These are phyloP conservation scores for Hydrolagus colliei DNA, from an alignment of 2,797 vertebrate genomes.

Conservation along the genomic window DNA sequence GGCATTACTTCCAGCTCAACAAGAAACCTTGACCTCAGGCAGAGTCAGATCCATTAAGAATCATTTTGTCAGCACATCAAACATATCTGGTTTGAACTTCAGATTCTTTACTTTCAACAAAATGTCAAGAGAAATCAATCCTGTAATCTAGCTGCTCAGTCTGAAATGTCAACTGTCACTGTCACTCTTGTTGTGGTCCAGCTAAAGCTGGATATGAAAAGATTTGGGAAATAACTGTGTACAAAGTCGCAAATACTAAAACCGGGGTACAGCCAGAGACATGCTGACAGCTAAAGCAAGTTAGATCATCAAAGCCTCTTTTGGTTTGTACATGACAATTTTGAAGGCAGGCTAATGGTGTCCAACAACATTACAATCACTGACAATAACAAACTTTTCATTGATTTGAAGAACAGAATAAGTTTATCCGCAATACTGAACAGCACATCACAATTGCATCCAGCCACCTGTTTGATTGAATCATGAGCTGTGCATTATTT, in stretches of 20 bases:
- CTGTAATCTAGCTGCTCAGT: slow-evolving; percentile 24
- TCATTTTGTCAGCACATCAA: slow-evolving; percentile 19
- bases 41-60: slow-evolving; percentile 22
- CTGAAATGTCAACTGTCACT: slow-evolving; percentile 22
- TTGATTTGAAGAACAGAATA: no score
- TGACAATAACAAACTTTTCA: no score
- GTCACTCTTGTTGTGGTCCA: not conserved
- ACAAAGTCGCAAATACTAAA: not conserved
- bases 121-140: slow-evolving; percentile 14
- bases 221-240: not conserved
- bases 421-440: no score
- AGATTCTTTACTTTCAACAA: slow-evolving; percentile 14
- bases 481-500: no score
- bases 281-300: not conserved
- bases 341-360: no score
- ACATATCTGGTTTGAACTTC: slow-evolving; percentile 12
- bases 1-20: slow-evolving; percentile 14
- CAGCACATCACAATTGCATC: no score
- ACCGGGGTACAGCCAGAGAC: not conserved
- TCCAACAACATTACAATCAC: no score
- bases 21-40: slow-evolving; percentile 9
- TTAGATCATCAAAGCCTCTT: not conserved
- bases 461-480: no score
- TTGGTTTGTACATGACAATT: no score
- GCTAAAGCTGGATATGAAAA: not conserved